phyloP scores from a whole-genome alignment of 35 echinoderm and acorn worm genomes.

The Apostichopus californicus region DNA sequence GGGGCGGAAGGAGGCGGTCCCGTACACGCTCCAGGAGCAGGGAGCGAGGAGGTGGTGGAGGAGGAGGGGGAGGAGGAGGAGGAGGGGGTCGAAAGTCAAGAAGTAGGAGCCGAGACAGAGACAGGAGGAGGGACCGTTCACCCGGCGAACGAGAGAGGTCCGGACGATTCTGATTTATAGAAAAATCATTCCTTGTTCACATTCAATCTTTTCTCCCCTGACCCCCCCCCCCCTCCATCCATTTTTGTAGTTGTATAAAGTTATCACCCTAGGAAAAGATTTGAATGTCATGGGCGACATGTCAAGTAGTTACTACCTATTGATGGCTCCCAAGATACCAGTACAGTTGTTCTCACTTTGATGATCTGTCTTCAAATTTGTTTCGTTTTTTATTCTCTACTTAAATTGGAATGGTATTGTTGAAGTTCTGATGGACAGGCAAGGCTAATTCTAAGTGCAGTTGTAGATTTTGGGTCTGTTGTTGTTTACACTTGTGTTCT shows the following conservation, averaged over 20 bases:
- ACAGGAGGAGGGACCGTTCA: constrained; percentile 48
- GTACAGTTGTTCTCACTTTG: too few species aligned
- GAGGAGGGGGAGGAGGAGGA: background rate
- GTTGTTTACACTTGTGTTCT: too few species aligned
- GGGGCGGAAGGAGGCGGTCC: background rate
- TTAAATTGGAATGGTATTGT: too few species aligned
- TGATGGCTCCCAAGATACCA: too few species aligned
- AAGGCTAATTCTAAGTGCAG: too few species aligned
- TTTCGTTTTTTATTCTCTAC: too few species aligned
- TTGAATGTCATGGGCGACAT: too few species aligned
- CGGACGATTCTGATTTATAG: constrained; percentile 9
- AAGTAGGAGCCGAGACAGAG: constrained; percentile 2
- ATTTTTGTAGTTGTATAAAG: background rate
- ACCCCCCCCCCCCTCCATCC: background rate
- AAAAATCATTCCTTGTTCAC: background rate
- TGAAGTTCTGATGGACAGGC: too few species aligned
- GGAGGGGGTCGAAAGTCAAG: background rate
- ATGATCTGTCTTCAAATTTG: too few species aligned
- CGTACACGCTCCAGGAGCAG: background rate
- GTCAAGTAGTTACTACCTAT: too few species aligned
- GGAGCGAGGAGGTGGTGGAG: constrained; percentile 8
- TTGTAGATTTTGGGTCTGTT: too few species aligned
- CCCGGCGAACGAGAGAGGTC: background rate
- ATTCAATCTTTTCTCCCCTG: background rate
- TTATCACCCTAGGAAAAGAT: background rate